These are phyloP conservation scores for Aramus guarauna DNA, from an alignment of 2,113 vertebrate species.

Conservation along the genomic window DNA sequence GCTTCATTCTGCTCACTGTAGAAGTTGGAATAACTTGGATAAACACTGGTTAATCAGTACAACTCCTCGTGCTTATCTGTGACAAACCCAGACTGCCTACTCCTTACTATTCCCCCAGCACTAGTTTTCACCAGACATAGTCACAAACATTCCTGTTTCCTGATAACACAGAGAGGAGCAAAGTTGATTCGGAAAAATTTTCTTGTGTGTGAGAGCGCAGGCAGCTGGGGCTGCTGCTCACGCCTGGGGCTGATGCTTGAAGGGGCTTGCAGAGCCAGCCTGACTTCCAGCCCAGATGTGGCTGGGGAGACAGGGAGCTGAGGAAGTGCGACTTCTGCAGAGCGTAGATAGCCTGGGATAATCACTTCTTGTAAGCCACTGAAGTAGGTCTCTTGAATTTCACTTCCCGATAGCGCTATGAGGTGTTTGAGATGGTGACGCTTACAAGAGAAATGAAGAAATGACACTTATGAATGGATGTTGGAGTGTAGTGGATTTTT, in stretches of 20 bases:
- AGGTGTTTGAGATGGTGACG: not conserved
- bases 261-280: not conserved
- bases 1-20: not conserved
- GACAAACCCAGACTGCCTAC: not conserved
- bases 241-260: not conserved
- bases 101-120: not conserved
- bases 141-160: slow-evolving; percentile 22
- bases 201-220: not conserved
- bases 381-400: not conserved
- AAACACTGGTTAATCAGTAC: slow-evolving; percentile 20
- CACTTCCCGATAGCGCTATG: not conserved
- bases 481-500: not conserved
- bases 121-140: slow-evolving; percentile 13
- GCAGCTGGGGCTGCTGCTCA: not conserved
- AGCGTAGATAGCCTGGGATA: not conserved
- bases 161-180: not conserved
- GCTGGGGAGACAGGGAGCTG: not conserved
- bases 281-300: not conserved
- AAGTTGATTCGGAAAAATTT: not conserved
- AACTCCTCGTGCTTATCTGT: slow-evolving; percentile 22
- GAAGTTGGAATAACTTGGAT: slow-evolving; percentile 26
- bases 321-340: not conserved
- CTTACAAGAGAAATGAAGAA: not conserved
- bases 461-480: not conserved
- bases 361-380: not conserved